These are phyloP conservation scores for Phalacrocorax aristotelis DNA, from an alignment of 2,113 vertebrate genomes.

Conservation along the genomic window DNA sequence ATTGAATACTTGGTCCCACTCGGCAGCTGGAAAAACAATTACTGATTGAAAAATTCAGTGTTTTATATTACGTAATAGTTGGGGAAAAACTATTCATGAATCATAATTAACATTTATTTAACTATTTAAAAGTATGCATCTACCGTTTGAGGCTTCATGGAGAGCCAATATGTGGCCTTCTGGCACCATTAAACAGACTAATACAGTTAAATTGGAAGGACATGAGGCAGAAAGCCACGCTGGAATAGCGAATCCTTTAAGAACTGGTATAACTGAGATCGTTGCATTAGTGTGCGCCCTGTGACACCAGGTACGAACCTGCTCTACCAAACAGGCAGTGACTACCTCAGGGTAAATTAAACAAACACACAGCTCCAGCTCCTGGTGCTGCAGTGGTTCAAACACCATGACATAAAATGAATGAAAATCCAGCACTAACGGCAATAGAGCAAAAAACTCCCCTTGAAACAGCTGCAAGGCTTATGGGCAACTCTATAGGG, in stretches of 20 bases:
- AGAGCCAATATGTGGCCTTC: background rate
- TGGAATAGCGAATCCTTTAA: background rate
- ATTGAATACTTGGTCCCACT: constrained; percentile 17
- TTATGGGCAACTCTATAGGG: accelerated
- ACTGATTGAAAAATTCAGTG: constrained; percentile 58
- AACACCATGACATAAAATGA: background rate
- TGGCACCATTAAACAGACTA: constrained; percentile 20
- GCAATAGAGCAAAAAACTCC: background rate
- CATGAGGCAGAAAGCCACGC: background rate
- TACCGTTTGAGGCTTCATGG: constrained; percentile 9
- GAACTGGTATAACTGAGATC: background rate
- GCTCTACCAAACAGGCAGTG: background rate
- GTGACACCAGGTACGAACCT: background rate
- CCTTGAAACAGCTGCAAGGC: background rate
- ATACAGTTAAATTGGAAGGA: background rate
- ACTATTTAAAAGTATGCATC: constrained; percentile 33
- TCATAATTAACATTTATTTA: constrained; percentile 61
- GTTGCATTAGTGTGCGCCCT: accelerated
- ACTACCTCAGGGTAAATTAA: background rate
- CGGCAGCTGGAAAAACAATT: constrained; percentile 56
- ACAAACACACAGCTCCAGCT: background rate
- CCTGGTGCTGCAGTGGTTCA: background rate
- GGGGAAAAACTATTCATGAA: constrained; percentile 39
- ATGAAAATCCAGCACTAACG: background rate
- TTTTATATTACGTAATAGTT: constrained; percentile 51